Base-by-base conservation (phyloP, 2,113 vertebrate species). In the Paradoxurus hermaphroditus region DNA sequence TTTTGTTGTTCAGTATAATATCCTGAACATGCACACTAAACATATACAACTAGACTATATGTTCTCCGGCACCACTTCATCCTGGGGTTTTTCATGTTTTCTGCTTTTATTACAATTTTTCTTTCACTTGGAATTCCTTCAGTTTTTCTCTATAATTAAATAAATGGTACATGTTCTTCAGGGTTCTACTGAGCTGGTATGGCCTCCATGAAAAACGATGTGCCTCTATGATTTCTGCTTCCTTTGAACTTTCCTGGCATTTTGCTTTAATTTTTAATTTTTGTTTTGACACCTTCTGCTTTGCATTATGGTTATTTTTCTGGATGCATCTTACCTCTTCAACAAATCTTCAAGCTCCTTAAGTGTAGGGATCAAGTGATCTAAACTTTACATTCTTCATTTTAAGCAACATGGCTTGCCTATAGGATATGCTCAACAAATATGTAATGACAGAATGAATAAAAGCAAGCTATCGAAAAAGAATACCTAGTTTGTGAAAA, bases 261-360 rank as follows among this genome's bases (percentile, higher is more conserved):
- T 98, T 97, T 91, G 82, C 27, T 91, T 72, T 88, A 70, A 27
- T 68, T 75, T 96, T 85, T 77, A 63, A 23, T 63, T 84, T 95
- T 85, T 82, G 31, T 78, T 49, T 63, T 27, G 8, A 12, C 23
- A 39, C 19, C 31, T 59, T 75, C 25, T 92, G 36, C 13, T 10
- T 83, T 91, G 29, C 16, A 27, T 77, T 31, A 83, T 31, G 79
- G 16, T 19, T 79, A 1, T 72, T 77, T 95, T 81, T 65, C 41
- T 82, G 67, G 44, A 39, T 2, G 4, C 31, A 4, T 67, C 59
- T 86, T 86, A 51, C 2, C n/a, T 91, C 19, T 34, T 51, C 44
- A 86, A 44, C 31, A 78, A 82, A 59, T 62, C 49, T 82, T 91
- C 39, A 41, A 81, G 15, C 34, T 81, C 13, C 12, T 14, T 31